These are phyloP conservation scores for Balaeniceps rex DNA, from an alignment of 2,113 vertebrate genomes.

Conservation along the genomic window DNA sequence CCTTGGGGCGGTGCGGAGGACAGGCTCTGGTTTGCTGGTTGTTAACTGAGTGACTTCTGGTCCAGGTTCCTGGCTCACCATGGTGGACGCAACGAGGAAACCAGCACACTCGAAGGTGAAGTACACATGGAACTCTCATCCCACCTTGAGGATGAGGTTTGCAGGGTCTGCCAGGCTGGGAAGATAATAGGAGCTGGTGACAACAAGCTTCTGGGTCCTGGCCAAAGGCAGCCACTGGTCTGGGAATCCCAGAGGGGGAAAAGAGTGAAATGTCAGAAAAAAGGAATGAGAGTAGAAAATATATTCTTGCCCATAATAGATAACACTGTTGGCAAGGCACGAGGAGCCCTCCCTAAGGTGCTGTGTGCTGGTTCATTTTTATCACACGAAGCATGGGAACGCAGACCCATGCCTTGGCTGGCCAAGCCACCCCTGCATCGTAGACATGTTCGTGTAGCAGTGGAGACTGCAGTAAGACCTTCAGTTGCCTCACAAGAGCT, in stretches of 20 bases:
- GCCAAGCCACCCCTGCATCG: neutral
- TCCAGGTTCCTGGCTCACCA: neutral
- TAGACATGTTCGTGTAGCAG: accelerated
- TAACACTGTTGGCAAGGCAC: neutral
- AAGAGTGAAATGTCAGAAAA: neutral
- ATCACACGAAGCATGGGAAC: neutral
- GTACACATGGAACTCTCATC: neutral
- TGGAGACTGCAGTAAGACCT: neutral
- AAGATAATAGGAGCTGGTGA: neutral
- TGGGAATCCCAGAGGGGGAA: neutral
- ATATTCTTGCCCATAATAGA: neutral
- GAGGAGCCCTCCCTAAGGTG: neutral
- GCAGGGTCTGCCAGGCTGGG: neutral
- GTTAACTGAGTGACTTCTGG: neutral
- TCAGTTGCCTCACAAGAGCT: neutral
- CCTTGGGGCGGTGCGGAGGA: neutral
- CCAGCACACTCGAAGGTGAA: neutral
- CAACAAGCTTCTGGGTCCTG: neutral
- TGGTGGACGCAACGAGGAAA: neutral
- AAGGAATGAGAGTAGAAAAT: neutral
- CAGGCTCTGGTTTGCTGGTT: neutral
- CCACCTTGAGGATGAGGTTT: neutral
- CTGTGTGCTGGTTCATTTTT: neutral
- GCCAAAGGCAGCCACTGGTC: neutral
- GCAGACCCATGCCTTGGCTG: neutral